Evolutionary conservation across 2,113 vertebrate species (phyloP).

Genomic region (Perognathus longimembris): DNA sequence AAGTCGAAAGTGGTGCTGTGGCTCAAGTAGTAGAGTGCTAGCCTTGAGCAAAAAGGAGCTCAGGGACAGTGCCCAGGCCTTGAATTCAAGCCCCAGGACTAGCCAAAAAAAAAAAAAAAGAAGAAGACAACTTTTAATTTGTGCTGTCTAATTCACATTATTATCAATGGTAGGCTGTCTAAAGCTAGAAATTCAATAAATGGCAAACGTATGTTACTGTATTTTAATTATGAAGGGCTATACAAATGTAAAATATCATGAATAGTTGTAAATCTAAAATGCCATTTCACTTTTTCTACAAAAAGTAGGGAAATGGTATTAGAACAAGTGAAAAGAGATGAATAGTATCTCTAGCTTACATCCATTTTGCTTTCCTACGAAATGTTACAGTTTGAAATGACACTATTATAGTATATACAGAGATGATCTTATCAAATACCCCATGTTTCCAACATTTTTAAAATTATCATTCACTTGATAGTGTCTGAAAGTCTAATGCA

Average conservation of each 20-base stretch:
- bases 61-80: too few species aligned
- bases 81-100: too few species aligned
- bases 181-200: constrained; percentile 52
- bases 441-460: constrained; percentile 67
- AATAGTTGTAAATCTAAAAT: constrained; percentile 61
- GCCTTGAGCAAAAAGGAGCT: too few species aligned
- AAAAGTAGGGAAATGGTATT: constrained; percentile 32
- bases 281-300: constrained; percentile 64
- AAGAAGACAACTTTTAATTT: constrained; percentile 17
- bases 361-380: constrained; percentile 55
- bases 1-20: too few species aligned
- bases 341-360: constrained; percentile 33
- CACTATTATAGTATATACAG: constrained; percentile 53
- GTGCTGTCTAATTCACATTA: constrained; percentile 11
- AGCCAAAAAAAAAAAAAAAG: too few species aligned
- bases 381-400: constrained; percentile 62
- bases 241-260: constrained; percentile 50
- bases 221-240: constrained; percentile 45
- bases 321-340: constrained; percentile 60
- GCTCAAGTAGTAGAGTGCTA: too few species aligned
- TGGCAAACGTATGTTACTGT: constrained; percentile 9
- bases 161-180: constrained; percentile 57
- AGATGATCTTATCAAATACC: constrained; percentile 47
- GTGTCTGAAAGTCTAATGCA: constrained; percentile 54
- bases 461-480: constrained; percentile 57